A percentile compares a stretch with the other conserved stretches of the same genome.
phyloP scores from a whole-genome alignment of 1,140 invertebrate species.

The Drosophila aff. region DNA sequence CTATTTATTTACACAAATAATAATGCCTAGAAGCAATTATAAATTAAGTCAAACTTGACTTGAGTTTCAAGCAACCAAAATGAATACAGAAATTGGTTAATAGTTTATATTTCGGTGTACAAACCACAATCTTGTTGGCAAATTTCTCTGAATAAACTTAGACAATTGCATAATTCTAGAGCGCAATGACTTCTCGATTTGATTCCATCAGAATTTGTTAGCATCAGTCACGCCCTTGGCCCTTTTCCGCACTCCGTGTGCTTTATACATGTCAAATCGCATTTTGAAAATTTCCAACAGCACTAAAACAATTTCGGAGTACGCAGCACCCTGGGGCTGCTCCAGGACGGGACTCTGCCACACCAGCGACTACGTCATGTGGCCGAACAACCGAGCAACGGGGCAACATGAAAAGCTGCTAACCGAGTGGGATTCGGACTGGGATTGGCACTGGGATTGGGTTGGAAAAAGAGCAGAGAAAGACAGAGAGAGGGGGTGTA shows the following conservation, averaged over 20 bases:
- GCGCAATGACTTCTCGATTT: constrained; percentile 7
- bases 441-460: constrained; percentile 7
- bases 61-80: neutral
- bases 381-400: constrained; percentile 68
- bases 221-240: constrained; percentile 25
- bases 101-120: neutral
- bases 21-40: neutral
- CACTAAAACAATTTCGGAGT: constrained; percentile 61
- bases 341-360: constrained; percentile 10
- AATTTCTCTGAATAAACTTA: neutral
- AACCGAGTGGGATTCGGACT: constrained; percentile 34
- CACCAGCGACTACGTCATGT: constrained; percentile 65
- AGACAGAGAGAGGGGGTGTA: neutral
- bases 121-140: neutral
- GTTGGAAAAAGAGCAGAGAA: constrained; percentile 34
- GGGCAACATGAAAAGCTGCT: constrained; percentile 47
- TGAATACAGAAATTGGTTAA: neutral
- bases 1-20: neutral
- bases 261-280: constrained; percentile 47
- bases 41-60: neutral
- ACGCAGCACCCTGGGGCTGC: constrained; percentile 31
- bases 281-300: constrained; percentile 56
- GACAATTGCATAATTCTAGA: constrained; percentile 3
- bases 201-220: constrained; percentile 36
- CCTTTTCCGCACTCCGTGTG: constrained; percentile 22